Evolutionary conservation across 2,797 vertebrate species (phyloP), one percentile per base, ranked within the genome.

Genomic region (Lemur catta): DNA sequence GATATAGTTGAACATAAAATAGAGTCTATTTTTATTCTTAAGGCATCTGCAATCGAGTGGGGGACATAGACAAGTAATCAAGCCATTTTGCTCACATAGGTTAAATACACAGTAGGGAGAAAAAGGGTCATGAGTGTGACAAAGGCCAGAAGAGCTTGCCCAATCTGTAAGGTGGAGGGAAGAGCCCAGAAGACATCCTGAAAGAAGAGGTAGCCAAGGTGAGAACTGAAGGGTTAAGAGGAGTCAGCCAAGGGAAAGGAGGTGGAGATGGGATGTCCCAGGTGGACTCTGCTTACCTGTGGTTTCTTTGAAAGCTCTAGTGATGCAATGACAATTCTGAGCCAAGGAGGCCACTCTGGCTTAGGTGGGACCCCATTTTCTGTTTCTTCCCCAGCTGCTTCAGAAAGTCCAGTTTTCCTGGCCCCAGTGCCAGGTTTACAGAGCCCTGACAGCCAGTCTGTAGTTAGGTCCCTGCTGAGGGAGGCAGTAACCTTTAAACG

Each of bases 361-460:
- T 84, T 74, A 50, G n/a, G 69, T 78, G 48, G 55, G 28, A 91
- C 28, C 5, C 5, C 0, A 0, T 71, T 52, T 84, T 48, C 24
- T 20, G 61, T 61, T 57, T 95, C 84, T 97, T 84, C 67, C 57
- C 46, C 20, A 67, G 0, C 15, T 33, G 65, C 41, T 72, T 95
- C 85, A 93, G 92, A 92, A 97, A 97, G n/a, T 67, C 72, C 50
- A 63, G 12, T 14, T 72, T 71, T 84, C 24, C 48, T 76, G 41
- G 63, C 30, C 55, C 93, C 0, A 0, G 38, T 92, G 28, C 1
- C 81, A n/a, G 52, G 94, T 81, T 91, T 76, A 89, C 74, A 97
- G 85, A 85, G 96, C 96, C 93, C 94, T 92, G 61, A 71, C 30
- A 72, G 52, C 43, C 6, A 5, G 93, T 95, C 97, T 92, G 88